Percentiles rank a stretch among this genome's conserved stretches.
Evolutionary conservation across 2,888 invertebrate genomes (phyloP).

Genomic region (Sinopyrophorus schimmeli): DNA sequence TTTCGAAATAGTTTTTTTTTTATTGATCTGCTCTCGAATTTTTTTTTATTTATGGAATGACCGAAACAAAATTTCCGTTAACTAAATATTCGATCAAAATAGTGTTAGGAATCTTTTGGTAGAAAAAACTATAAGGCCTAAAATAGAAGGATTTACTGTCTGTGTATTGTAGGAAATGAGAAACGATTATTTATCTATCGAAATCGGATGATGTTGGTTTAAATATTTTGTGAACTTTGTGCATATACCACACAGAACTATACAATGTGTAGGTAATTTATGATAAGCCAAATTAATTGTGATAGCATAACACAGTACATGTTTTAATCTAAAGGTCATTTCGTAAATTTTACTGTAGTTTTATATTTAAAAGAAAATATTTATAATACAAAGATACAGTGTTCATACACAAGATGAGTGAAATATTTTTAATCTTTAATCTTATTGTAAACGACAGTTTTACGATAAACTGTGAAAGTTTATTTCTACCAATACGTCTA

Average conservation of each 20-base stretch:
- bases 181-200: too few relatives aligned
- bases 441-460: slow-evolving; percentile 1
- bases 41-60: too few relatives aligned
- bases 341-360: slow-evolving; percentile 31
- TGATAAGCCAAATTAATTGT: slow-evolving; percentile 38
- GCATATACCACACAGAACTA: slow-evolving; percentile 18
- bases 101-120: too few relatives aligned
- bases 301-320: slow-evolving; percentile 37
- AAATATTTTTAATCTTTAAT: slow-evolving; percentile 11
- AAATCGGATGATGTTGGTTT: too few relatives aligned
- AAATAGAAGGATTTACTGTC: too few relatives aligned
- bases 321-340: slow-evolving; percentile 36
- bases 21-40: too few relatives aligned
- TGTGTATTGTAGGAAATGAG: too few relatives aligned
- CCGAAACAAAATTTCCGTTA: too few relatives aligned
- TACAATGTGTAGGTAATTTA: slow-evolving; percentile 27
- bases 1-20: too few relatives aligned
- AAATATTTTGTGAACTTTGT: slow-evolving; percentile 23
- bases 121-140: too few relatives aligned
- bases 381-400: slow-evolving; percentile 12
- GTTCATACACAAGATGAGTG: slow-evolving; percentile 20
- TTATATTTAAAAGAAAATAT: slow-evolving; percentile 17
- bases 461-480: slow-evolving; percentile 5
- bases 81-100: too few relatives aligned
- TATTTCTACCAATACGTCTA: slow-evolving; percentile 9